A percentile compares a stretch with the other conserved stretches of the same genome.
Evolutionary conservation across 2,888 invertebrate genomes (phyloP).

Genomic region (Drosophila prolongata): DNA sequence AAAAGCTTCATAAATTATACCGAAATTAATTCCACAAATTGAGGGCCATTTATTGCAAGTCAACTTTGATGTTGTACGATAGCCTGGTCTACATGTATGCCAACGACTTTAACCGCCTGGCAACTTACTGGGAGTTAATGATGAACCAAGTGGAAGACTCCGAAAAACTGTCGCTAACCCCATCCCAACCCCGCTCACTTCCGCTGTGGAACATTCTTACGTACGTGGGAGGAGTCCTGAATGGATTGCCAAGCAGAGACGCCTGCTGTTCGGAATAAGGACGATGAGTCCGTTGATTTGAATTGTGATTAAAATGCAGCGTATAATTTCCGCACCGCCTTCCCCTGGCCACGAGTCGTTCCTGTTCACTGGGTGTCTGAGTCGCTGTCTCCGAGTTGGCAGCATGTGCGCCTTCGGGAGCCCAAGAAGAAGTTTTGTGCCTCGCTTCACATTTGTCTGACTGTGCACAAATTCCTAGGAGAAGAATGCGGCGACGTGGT

Average conservation of each 20-base stretch:
- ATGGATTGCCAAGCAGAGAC: slow-evolving; percentile 35
- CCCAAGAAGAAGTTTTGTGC: slow-evolving; percentile 62
- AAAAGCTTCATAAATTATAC: neutral
- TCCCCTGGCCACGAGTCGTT: neutral
- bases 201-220: slow-evolving; percentile 24
- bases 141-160: slow-evolving; percentile 12
- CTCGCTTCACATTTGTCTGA: slow-evolving; percentile 73
- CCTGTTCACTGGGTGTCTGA: slow-evolving; percentile 25
- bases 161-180: slow-evolving; percentile 13
- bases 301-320: slow-evolving; percentile 82
- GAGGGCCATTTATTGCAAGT: neutral
- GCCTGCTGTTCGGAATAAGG: slow-evolving; percentile 65
- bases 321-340: slow-evolving; percentile 67
- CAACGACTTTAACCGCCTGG: slow-evolving; percentile 1
- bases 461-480: slow-evolving; percentile 47
- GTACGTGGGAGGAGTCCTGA: slow-evolving; percentile 26
- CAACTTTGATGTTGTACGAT: neutral
- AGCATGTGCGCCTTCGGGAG: slow-evolving; percentile 62
- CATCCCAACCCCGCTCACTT: neutral
- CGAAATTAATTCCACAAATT: neutral
- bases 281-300: slow-evolving; percentile 81
- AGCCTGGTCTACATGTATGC: neutral
- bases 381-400: slow-evolving; percentile 44
- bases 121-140: slow-evolving; percentile 8
- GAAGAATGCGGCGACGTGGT: slow-evolving; percentile 26